These are phyloP conservation scores for Agonopterix arenella DNA, from an alignment of 2,888 invertebrate species.

Conservation along the genomic window DNA sequence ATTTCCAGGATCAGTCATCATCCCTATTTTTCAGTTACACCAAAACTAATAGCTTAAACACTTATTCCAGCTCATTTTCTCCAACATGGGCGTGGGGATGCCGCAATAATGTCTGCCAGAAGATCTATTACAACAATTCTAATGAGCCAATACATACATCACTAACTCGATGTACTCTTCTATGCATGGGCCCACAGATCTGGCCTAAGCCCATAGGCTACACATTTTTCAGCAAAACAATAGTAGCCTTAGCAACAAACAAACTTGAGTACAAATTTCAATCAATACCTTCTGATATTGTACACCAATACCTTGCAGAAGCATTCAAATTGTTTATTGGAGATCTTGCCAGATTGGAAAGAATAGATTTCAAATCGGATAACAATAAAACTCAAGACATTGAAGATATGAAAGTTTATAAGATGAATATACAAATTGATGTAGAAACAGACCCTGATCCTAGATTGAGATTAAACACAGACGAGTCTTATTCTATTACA, in stretches of 20 bases:
- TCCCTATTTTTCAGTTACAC: no score
- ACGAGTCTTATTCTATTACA: constrained; percentile 82
- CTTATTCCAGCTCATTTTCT: not conserved
- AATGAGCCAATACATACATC: constrained; percentile 44
- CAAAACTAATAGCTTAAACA: no score
- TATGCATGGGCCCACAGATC: constrained; percentile 82
- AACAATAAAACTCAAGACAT: constrained; percentile 17
- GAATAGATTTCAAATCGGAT: constrained; percentile 30
- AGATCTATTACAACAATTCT: constrained; percentile 25
- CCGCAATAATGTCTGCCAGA: constrained; percentile 39
- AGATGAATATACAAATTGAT: constrained; percentile 59
- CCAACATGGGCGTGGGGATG: constrained; percentile 33
- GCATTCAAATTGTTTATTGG: constrained; percentile 70
- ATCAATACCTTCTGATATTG: constrained; percentile 42
- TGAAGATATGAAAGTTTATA: constrained; percentile 12
- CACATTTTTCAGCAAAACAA: constrained; percentile 75
- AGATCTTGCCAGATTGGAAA: constrained; percentile 62
- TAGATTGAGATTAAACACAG: constrained; percentile 79
- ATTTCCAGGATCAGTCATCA: no score
- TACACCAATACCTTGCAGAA: constrained; percentile 43
- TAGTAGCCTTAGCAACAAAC: constrained; percentile 72
- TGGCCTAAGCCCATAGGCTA: constrained; percentile 88
- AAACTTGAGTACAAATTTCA: constrained; percentile 71
- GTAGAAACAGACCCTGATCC: constrained; percentile 74
- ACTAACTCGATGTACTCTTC: constrained; percentile 81